Percentiles rank a stretch among this genome's conserved stretches.
phyloP scores from a whole-genome alignment of 2,113 vertebrate species.

The Herpetotheres cachinnans region DNA sequence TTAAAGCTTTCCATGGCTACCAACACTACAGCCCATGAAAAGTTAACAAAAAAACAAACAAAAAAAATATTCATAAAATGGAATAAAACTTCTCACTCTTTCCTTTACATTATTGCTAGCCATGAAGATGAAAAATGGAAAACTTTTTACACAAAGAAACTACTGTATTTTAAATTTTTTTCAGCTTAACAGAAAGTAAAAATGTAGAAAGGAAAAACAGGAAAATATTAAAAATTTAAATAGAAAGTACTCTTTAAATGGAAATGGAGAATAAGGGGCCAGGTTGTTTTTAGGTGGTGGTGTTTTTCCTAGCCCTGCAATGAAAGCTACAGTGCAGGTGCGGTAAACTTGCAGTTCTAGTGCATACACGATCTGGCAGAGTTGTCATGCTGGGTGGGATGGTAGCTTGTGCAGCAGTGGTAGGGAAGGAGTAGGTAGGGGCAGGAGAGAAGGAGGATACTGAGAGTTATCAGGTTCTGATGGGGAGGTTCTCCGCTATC shows the following conservation, averaged over 20 bases:
- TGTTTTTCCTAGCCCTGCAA: accelerated
- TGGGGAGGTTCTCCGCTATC: not conserved
- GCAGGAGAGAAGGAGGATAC: not conserved
- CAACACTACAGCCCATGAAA: not conserved
- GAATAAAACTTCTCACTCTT: not conserved
- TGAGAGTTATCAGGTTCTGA: not conserved
- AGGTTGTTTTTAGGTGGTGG: not conserved
- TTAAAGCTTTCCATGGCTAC: not conserved
- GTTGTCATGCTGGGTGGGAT: not conserved
- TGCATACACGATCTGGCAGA: not conserved
- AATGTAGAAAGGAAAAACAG: not conserved
- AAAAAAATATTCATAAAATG: too few relatives aligned
- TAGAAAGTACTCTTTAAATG: not conserved
- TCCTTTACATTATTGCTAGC: not conserved
- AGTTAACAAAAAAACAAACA: too few relatives aligned
- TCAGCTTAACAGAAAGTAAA: not conserved
- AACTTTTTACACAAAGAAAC: not conserved
- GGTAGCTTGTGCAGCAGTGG: not conserved
- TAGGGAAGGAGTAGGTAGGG: not conserved
- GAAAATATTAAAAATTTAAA: not conserved
- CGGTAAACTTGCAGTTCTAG: not conserved
- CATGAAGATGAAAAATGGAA: not conserved
- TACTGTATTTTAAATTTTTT: not conserved
- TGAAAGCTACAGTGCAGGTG: not conserved
- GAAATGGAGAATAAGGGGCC: not conserved